These are phyloP conservation scores for Condylura cristata DNA, from an alignment of 2,113 vertebrate genomes.

Conservation along the genomic window DNA sequence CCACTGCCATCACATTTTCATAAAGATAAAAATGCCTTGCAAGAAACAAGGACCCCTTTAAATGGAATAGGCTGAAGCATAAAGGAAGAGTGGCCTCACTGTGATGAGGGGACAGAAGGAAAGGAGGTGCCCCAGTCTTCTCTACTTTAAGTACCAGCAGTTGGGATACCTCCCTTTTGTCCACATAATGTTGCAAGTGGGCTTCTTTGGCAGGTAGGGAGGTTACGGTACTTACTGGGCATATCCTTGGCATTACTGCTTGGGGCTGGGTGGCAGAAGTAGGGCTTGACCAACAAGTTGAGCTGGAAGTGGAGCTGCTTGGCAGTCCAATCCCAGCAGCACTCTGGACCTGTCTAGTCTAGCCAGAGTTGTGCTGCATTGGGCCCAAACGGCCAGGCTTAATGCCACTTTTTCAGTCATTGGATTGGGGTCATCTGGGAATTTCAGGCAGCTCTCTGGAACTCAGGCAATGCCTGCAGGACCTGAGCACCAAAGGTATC, in stretches of 20 bases:
- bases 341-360: not conserved
- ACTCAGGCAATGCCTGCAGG: not conserved
- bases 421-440: not conserved
- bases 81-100: not conserved
- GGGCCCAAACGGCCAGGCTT: not conserved
- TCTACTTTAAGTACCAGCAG: not conserved
- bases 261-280: not conserved
- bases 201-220: not conserved
- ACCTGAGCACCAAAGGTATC: not conserved
- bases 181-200: not conserved
- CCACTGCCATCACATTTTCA: not conserved
- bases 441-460: not conserved
- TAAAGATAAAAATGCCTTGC: not conserved
- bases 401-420: not conserved
- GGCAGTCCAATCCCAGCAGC: not conserved
- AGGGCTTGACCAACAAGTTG: not conserved
- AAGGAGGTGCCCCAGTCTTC: not conserved
- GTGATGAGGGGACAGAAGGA: not conserved
- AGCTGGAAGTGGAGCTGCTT: accelerated
- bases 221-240: not conserved
- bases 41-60: not conserved
- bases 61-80: not conserved
- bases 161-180: not conserved
- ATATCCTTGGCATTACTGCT: not conserved
- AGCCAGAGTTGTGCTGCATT: not conserved